Percentiles rank a stretch among this genome's conserved stretches.
Evolutionary conservation across 2,888 invertebrate genomes (phyloP).

Genomic region (Drosophila paramelanica): DNA sequence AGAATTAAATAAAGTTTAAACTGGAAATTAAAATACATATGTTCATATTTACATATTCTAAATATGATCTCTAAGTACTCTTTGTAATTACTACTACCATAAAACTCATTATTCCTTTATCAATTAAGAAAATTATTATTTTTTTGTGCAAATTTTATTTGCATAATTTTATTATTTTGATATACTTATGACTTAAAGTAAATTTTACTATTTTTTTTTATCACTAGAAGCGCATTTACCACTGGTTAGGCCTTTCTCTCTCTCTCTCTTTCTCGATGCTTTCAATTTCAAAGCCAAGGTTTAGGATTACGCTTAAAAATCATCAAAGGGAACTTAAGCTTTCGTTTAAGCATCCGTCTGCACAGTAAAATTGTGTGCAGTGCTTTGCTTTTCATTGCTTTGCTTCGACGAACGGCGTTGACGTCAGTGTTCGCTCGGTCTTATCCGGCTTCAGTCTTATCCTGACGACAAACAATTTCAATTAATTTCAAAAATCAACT

Average conservation of each 20-base stretch:
- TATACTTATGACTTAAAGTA: too few relatives aligned
- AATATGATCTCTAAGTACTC: too few relatives aligned
- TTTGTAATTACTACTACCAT: too few relatives aligned
- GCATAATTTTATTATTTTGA: too few relatives aligned
- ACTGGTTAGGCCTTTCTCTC: background rate
- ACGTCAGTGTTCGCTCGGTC: conserved; percentile 49
- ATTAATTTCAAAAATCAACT: conserved; percentile 73
- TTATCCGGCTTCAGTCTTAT: conserved; percentile 40
- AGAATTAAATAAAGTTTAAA: too few relatives aligned
- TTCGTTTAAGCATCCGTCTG: conserved; percentile 23
- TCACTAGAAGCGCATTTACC: background rate
- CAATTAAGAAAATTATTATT: too few relatives aligned
- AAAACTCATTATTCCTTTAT: too few relatives aligned
- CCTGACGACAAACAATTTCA: conserved; percentile 63
- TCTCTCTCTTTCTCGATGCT: conserved; percentile 1
- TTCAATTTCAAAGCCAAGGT: conserved; percentile 32
- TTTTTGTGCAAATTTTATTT: too few relatives aligned
- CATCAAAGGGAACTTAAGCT: conserved; percentile 49
- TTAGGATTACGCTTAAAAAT: conserved; percentile 11
- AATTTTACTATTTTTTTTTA: too few relatives aligned
- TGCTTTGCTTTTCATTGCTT: conserved; percentile 9
- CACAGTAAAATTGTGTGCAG: conserved; percentile 22
- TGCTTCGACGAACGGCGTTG: conserved; percentile 56
- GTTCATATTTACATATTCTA: too few relatives aligned
- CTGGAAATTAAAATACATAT: too few relatives aligned